Base-by-base conservation (phyloP, 2,888 invertebrate genomes). In the Diarsia rubi region DNA sequence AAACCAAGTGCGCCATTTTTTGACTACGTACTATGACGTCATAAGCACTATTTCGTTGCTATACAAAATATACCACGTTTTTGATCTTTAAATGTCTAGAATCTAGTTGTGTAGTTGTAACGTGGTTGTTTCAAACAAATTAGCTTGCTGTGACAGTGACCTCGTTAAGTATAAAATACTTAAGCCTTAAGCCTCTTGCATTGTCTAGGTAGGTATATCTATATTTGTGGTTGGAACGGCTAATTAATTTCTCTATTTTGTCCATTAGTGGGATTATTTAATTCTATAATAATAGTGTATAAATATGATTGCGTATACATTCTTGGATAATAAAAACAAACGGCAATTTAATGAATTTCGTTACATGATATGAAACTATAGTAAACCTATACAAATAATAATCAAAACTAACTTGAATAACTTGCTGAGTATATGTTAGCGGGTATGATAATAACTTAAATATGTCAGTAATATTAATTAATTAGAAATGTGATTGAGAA, bases 341-440 rank as follows among this genome's bases (percentile, higher is more conserved):
- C 47, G 37, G 14, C n/a, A 37, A 60, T 62, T 54, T 27, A 75
- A 77, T 86, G 42, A 71, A 65, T 42, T 31, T 84, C 60, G 66
- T 81, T 52, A 71, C 67, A 73, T n/a, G 21, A 67, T 21, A 59
- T 70, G 72, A 70, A 70, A 60, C 52, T 57, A 81, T 69, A 59
- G 11, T 74, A 49, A 67, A 68, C 27, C 54, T 70, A 70, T 27
- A 47, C 45, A 81, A 84, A 80, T 67, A 52, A 84, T 69, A 75
- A 69, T 45, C 60, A 57, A 52, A 54, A 73, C 31, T 67, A 59
- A 81, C 47, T 42, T 81, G 62, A 12, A 83, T 79, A 45, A 69
- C 52, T 19, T 70, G 57, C 64, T 14, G 12, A 57, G 16, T 21
- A 0, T 5, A 3, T 69, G 69, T 75, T 37, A 81, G 75, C 77